A percentile compares a stretch with the other conserved stretches of the same genome.
phyloP scores from a whole-genome alignment of 1,140 invertebrate species.

The Lepidostoma basale region DNA sequence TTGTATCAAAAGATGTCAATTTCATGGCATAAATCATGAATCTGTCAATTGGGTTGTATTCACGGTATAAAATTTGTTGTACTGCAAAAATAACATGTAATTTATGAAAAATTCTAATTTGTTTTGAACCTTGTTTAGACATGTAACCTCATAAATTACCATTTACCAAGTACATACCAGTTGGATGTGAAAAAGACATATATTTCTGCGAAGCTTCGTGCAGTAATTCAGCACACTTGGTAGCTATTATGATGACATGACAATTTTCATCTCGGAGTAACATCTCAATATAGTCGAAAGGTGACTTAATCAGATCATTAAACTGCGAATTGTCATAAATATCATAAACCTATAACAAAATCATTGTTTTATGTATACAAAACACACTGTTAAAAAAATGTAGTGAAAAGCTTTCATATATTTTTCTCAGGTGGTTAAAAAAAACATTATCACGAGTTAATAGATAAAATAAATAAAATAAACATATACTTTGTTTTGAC shows the following conservation, averaged over 20 bases:
- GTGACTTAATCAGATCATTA: conserved; percentile 32
- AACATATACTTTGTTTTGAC: too few relatives aligned
- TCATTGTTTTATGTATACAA: not conserved
- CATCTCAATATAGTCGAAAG: conserved; percentile 32
- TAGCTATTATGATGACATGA: conserved; percentile 33
- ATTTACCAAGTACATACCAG: too few relatives aligned
- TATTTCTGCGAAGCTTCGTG: conserved; percentile 12
- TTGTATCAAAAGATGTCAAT: conserved; percentile 34
- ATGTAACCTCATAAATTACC: too few relatives aligned
- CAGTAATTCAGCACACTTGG: conserved; percentile 32
- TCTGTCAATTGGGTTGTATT: conserved; percentile 19
- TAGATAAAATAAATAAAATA: too few relatives aligned
- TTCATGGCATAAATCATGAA: conserved; percentile 34
- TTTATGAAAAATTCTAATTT: too few relatives aligned
- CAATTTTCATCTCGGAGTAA: conserved; percentile 36
- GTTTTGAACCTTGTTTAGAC: too few relatives aligned
- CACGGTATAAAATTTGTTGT: not conserved
- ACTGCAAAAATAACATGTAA: too few relatives aligned
- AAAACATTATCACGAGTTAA: too few relatives aligned
- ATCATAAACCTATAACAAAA: conserved; percentile 43
- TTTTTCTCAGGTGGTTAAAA: too few relatives aligned
- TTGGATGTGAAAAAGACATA: too few relatives aligned
- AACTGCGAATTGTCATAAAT: conserved; percentile 38
- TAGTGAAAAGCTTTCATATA: too few relatives aligned
- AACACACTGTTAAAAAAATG: too few relatives aligned